A percentile compares a stretch with the other conserved stretches of the same genome.
These are phyloP conservation scores for Micrasema minimum DNA, from an alignment of 1,140 invertebrate genomes.

Conservation along the genomic window DNA sequence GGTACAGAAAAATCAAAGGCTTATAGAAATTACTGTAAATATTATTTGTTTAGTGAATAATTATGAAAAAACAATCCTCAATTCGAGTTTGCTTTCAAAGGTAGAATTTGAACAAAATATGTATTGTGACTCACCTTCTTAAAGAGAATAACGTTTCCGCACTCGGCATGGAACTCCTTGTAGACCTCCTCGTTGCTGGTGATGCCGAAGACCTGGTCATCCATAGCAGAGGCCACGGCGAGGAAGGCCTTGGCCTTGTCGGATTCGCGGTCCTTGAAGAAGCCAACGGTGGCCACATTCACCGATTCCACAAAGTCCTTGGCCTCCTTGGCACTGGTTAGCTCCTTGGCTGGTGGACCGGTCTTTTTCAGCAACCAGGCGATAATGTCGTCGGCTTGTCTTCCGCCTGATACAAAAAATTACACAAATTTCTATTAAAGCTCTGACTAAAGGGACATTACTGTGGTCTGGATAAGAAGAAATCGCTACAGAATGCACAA, in stretches of 20 bases:
- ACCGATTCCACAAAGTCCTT: slow-evolving; percentile 85
- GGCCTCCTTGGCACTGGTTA: slow-evolving; percentile 83
- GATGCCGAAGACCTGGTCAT: slow-evolving; percentile 92
- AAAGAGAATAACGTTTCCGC: slow-evolving; percentile 84
- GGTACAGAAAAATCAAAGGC: too few relatives aligned
- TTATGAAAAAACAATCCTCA: too few relatives aligned
- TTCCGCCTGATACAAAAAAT: slow-evolving; percentile 74
- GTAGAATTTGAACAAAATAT: too few relatives aligned
- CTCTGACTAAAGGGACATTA: too few relatives aligned
- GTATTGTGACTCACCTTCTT: slow-evolving; percentile 89
- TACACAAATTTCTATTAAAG: too few relatives aligned
- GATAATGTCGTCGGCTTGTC: slow-evolving; percentile 92
- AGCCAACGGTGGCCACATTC: slow-evolving; percentile 90
- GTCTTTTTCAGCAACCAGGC: slow-evolving; percentile 97
- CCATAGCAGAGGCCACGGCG: slow-evolving; percentile 79
- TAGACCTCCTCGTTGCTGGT: slow-evolving; percentile 81
- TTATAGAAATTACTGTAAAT: too few relatives aligned
- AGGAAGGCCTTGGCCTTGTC: slow-evolving; percentile 87
- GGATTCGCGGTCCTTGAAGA: slow-evolving; percentile 88
- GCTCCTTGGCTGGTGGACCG: slow-evolving; percentile 85
- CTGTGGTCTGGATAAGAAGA: too few relatives aligned
- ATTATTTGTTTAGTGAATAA: too few relatives aligned
- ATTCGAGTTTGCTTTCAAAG: too few relatives aligned
- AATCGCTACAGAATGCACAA: too few relatives aligned
- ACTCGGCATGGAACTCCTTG: slow-evolving; percentile 77